Conservation (phyloP, 2,113 vertebrate genomes). For the Diadophis punctatus region DNA sequence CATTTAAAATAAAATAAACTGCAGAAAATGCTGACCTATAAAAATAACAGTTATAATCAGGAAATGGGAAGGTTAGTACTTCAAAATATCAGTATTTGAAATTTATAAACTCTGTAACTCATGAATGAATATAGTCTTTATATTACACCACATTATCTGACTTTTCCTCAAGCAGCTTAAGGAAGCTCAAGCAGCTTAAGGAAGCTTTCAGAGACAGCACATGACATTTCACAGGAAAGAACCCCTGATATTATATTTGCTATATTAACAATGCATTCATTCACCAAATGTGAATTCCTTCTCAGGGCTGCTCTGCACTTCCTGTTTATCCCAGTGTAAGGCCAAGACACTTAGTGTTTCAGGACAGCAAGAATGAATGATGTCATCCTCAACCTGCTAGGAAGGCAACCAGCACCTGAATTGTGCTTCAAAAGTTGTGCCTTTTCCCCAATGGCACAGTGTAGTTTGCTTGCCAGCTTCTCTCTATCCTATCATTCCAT, state of each 20-base stretch:
- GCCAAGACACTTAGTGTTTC: too few relatives aligned
- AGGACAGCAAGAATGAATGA: not conserved
- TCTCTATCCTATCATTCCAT: not conserved
- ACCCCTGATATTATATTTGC: not conserved
- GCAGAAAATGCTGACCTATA: slow-evolving; percentile 28
- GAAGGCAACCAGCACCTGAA: not conserved
- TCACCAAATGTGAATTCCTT: not conserved
- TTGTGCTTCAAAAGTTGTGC: not conserved
- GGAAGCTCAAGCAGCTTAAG: too few relatives aligned
- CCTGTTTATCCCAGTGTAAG: not conserved
- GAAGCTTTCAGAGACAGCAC: not conserved
- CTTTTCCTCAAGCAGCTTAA: slow-evolving; percentile 6
- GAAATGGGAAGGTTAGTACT: slow-evolving; percentile 27
- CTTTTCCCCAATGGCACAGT: not conserved
- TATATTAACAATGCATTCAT: not conserved
- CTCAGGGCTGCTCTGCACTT: not conserved
- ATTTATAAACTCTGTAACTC: slow-evolving; percentile 31
- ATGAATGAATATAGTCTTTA: slow-evolving; percentile 13
- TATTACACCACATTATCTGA: not conserved
- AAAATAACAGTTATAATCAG: slow-evolving; percentile 18
- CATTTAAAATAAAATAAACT: slow-evolving; percentile 40
- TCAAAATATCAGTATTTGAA: slow-evolving; percentile 8
- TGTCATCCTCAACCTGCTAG: not conserved
- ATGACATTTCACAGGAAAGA: not conserved
- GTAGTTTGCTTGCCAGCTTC: not conserved